Conservation (phyloP, 2,797 vertebrate species). For the Hippocampus kuda region DNA sequence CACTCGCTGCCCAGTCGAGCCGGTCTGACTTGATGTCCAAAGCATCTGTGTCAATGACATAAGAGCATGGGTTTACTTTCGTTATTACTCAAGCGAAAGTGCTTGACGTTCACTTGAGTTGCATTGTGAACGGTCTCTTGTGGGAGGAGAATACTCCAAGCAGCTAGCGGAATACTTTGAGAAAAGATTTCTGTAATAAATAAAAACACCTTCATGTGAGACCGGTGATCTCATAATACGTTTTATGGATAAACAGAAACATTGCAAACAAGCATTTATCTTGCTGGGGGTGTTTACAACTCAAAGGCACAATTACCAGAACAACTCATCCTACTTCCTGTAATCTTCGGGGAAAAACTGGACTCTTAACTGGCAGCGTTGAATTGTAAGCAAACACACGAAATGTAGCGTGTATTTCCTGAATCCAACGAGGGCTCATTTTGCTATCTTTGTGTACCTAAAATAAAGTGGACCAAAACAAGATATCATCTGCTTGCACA, state of each 20-base stretch:
- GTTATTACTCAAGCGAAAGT: neutral
- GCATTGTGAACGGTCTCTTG: neutral
- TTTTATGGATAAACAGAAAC: neutral
- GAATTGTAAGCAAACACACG: constrained; percentile 55
- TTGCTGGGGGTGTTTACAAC: constrained; percentile 12
- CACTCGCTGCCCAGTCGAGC: constrained; percentile 13
- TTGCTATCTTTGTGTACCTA: constrained; percentile 9
- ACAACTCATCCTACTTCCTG: constrained; percentile 35
- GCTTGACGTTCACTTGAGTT: neutral
- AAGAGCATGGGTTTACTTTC: constrained; percentile 22
- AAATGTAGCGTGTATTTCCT: constrained; percentile 23
- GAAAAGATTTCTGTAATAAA: neutral
- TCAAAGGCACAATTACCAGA: constrained; percentile 34
- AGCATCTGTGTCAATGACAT: constrained; percentile 49
- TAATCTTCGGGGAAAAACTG: constrained; percentile 44
- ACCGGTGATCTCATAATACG: neutral
- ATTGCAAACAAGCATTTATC: neutral
- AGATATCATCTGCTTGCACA: neutral
- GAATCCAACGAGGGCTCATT: constrained; percentile 16
- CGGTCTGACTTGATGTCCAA: constrained; percentile 39
- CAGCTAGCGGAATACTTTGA: neutral
- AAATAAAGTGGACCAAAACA: constrained; percentile 10
- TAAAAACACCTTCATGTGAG: neutral
- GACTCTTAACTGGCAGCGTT: constrained; percentile 44
- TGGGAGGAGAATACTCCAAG: neutral